phyloP scores from a whole-genome alignment of 2,113 vertebrate genomes.

The Neoarius graeffei region DNA sequence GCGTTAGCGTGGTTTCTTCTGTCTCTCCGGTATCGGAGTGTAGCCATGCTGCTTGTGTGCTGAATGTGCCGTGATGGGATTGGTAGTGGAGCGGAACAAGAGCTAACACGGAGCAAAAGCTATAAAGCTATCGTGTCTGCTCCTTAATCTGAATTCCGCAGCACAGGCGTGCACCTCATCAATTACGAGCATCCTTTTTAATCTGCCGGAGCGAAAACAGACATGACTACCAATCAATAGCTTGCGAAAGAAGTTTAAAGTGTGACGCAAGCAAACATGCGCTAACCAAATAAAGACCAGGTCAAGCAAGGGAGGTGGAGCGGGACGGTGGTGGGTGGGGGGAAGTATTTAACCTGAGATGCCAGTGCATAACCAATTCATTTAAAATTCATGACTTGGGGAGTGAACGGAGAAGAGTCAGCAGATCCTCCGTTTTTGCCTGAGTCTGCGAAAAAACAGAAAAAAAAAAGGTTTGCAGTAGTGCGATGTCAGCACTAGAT shows the following conservation, averaged over 20 bases:
- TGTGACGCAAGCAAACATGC: neutral
- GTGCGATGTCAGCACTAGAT: constrained; percentile 24
- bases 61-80: constrained; percentile 38
- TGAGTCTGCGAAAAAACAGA: neutral
- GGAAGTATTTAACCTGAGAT: constrained; percentile 18
- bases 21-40: neutral
- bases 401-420: constrained; percentile 33
- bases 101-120: constrained; percentile 12
- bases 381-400: constrained; percentile 41
- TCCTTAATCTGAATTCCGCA: constrained; percentile 30
- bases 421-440: constrained; percentile 14
- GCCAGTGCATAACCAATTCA: constrained; percentile 35
- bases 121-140: constrained; percentile 21
- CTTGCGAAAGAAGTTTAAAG: constrained; percentile 1
- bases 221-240: constrained; percentile 26
- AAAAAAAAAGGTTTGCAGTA: no score
- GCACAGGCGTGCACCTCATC: constrained; percentile 31
- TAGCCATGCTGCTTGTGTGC: constrained; percentile 9
- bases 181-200: constrained; percentile 30
- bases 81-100: constrained; percentile 41
- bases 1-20: constrained; percentile 12
- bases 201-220: constrained; percentile 40
- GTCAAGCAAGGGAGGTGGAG: neutral
- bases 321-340: neutral
- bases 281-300: neutral